Evolutionary conservation across 2,888 invertebrate species (phyloP).

Genomic region (Scelioninae gen. 1): DNA sequence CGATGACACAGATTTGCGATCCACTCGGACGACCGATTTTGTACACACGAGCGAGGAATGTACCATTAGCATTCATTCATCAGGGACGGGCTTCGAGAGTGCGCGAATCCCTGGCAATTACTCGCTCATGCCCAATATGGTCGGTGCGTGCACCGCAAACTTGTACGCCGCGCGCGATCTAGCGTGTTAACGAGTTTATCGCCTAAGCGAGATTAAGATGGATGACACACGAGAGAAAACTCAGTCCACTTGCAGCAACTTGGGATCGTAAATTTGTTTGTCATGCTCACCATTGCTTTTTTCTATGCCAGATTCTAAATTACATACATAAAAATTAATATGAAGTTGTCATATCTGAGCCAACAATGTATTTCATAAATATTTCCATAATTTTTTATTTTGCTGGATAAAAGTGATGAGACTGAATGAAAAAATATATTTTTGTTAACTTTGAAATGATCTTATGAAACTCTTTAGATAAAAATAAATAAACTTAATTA

Average conservation of each 20-base stretch:
- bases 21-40: constrained; percentile 51
- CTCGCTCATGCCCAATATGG: constrained; percentile 67
- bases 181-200: constrained; percentile 70
- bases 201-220: constrained; percentile 67
- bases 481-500: too few species aligned
- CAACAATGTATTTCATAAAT: too few species aligned
- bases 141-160: constrained; percentile 61
- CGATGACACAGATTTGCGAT: constrained; percentile 65
- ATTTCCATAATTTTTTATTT: too few species aligned
- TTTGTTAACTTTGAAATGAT: too few species aligned
- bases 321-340: too few species aligned
- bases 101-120: constrained; percentile 59
- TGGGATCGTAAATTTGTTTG: constrained; percentile 8
- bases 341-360: too few species aligned
- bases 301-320: too few species aligned
- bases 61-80: constrained; percentile 67
- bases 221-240: constrained; percentile 45
- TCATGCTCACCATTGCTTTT: too few species aligned
- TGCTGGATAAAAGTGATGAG: too few species aligned
- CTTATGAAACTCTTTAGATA: too few species aligned
- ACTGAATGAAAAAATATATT: too few species aligned
- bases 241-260: constrained; percentile 10
- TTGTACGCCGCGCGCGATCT: constrained; percentile 62
- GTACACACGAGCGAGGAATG: constrained; percentile 58
- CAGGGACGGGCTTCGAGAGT: constrained; percentile 53